A percentile compares a stretch with the other conserved stretches of the same genome.
Evolutionary conservation across 92 coral and sea anemone species (phyloP).

Genomic region (Epizoanthus stellaris): DNA sequence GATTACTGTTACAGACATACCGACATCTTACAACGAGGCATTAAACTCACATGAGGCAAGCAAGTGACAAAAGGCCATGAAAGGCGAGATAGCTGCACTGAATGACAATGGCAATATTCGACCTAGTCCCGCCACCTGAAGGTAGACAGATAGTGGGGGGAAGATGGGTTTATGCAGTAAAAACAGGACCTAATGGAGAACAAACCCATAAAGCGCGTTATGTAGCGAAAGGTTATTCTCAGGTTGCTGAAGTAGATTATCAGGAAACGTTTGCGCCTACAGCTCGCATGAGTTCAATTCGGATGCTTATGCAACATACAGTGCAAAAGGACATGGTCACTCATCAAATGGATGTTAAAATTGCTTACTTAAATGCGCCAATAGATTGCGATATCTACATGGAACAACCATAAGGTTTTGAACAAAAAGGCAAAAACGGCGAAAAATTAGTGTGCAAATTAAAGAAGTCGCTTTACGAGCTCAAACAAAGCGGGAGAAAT

Average conservation of each 20-base stretch:
- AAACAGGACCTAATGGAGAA: constrained; percentile 52
- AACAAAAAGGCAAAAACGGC: constrained; percentile 40
- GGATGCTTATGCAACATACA: constrained; percentile 59
- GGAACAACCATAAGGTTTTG: constrained; percentile 54
- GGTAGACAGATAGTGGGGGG: constrained; percentile 76
- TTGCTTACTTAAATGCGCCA: constrained; percentile 51
- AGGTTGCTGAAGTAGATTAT: constrained; percentile 53
- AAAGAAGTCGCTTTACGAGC: constrained; percentile 68
- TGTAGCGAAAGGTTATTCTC: constrained; percentile 64
- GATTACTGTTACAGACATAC: constrained; percentile 65
- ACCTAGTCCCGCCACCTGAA: constrained; percentile 62
- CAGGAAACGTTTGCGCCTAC: constrained; percentile 61
- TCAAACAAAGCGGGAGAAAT: constrained; percentile 72
- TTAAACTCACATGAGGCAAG: constrained; percentile 51
- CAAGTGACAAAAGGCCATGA: constrained; percentile 71
- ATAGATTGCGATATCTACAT: constrained; percentile 58
- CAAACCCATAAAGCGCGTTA: constrained; percentile 63
- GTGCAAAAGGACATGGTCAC: constrained; percentile 38
- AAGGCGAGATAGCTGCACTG: constrained; percentile 56
- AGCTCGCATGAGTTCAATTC: constrained; percentile 59
- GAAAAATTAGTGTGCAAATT: constrained; percentile 66
- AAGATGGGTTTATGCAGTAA: constrained; percentile 65
- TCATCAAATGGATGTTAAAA: constrained; percentile 63
- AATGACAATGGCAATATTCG: constrained; percentile 60
- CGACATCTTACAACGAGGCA: constrained; percentile 51